phyloP scores from a whole-genome alignment of 2,888 invertebrate genomes.

The Andrena chrysosceles region DNA sequence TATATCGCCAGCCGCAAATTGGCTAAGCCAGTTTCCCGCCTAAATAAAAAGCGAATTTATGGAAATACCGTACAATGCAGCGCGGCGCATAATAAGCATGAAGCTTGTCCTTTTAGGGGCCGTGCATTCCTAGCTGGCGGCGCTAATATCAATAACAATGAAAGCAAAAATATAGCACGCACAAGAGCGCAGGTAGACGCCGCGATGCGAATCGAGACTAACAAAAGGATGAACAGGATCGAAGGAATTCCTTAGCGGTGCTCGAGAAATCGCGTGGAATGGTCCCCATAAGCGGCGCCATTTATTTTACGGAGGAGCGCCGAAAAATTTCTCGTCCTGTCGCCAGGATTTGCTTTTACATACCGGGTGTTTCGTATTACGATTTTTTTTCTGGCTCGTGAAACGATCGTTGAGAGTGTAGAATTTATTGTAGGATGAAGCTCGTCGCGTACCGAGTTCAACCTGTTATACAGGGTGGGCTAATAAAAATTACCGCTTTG shows the following conservation, averaged over 20 bases:
- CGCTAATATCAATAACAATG: constrained; percentile 66
- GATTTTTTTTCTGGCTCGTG: too few species aligned
- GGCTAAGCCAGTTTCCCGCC: constrained; percentile 20
- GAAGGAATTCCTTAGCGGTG: constrained; percentile 52
- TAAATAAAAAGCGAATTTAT: constrained; percentile 57
- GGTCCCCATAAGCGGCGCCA: constrained; percentile 35
- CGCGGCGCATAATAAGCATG: constrained; percentile 27
- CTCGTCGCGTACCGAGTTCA: too few species aligned
- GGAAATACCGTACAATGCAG: constrained; percentile 42
- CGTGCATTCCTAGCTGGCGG: constrained; percentile 15
- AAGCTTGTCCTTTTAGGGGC: constrained; percentile 12
- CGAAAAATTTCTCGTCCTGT: constrained; percentile 38
- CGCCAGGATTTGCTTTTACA: neutral
- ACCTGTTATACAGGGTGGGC: too few species aligned
- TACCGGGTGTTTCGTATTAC: constrained; percentile 7
- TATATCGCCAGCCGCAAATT: constrained; percentile 45
- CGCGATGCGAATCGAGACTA: constrained; percentile 44
- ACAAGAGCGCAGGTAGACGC: constrained; percentile 43
- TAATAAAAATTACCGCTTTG: too few species aligned
- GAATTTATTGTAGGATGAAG: neutral
- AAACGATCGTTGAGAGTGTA: neutral
- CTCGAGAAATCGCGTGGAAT: constrained; percentile 61
- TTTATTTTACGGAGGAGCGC: constrained; percentile 45
- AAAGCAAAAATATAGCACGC: constrained; percentile 42
- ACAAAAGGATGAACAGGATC: constrained; percentile 44